phyloP scores from a whole-genome alignment of 2,888 invertebrate genomes.

The Habroteleia sp. region DNA sequence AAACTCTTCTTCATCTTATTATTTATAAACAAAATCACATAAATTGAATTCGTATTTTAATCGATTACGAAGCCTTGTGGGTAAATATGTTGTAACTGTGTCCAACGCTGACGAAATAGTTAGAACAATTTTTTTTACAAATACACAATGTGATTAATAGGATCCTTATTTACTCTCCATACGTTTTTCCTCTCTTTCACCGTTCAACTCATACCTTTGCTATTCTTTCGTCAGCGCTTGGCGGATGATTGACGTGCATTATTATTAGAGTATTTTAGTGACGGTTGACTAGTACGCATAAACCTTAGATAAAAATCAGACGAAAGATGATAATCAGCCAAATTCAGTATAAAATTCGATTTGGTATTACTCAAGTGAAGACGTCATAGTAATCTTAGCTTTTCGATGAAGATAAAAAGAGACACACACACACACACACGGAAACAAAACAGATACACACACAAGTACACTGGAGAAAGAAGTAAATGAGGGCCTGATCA shows the following conservation, averaged over 20 bases:
- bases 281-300: slow-evolving; percentile 55
- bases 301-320: slow-evolving; percentile 52
- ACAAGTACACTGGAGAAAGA: slow-evolving; percentile 8
- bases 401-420: slow-evolving; percentile 33
- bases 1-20: slow-evolving; percentile 26
- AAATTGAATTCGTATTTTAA: slow-evolving; percentile 38
- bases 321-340: slow-evolving; percentile 24
- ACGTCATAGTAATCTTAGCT: slow-evolving; percentile 44
- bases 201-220: slow-evolving; percentile 5
- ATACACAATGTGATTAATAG: neutral
- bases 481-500: slow-evolving; percentile 51
- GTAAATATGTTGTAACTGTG: slow-evolving; percentile 52
- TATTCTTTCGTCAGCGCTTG: slow-evolving; percentile 66
- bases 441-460: slow-evolving; percentile 3
- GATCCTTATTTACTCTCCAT: neutral
- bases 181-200: slow-evolving; percentile 1
- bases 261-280: slow-evolving; percentile 67
- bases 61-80: slow-evolving; percentile 41
- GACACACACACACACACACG: slow-evolving; percentile 5
- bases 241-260: slow-evolving; percentile 71
- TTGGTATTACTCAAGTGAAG: slow-evolving; percentile 54
- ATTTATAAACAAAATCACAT: slow-evolving; percentile 23
- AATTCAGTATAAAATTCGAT: slow-evolving; percentile 35
- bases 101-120: slow-evolving; percentile 53
- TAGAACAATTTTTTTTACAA: slow-evolving; percentile 17